Conservation (phyloP, 2,113 vertebrate species). For the Erythrocercus mccallii region DNA sequence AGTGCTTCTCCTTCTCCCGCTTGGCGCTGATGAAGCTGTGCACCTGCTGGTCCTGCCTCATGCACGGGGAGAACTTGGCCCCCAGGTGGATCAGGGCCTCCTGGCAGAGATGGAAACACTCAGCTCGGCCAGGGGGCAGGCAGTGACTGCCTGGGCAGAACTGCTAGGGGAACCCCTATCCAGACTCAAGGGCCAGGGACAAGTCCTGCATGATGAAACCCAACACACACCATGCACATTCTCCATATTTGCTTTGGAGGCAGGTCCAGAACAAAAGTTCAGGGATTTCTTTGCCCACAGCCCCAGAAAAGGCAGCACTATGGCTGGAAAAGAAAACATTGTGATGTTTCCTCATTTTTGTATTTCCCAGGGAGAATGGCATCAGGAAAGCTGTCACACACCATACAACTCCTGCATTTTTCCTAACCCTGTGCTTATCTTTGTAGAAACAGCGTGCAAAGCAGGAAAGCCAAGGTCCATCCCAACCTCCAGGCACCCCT, state of each 20-base stretch:
- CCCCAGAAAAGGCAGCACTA: not conserved
- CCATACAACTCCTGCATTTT: not conserved
- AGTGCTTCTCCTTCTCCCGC: constrained; percentile 86
- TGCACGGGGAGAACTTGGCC: constrained; percentile 97
- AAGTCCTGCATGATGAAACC: not conserved
- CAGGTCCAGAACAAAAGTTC: not conserved
- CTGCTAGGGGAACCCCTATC: fast-evolving
- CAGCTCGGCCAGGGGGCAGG: not conserved
- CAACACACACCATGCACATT: not conserved
- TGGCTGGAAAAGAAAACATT: not conserved
- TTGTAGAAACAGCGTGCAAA: not conserved
- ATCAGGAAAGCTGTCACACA: not conserved
- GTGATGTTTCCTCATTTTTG: not conserved
- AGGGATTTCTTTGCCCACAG: not conserved
- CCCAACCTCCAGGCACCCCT: not conserved
- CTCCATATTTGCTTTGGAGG: not conserved
- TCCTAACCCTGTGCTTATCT: not conserved
- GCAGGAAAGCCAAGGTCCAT: not conserved
- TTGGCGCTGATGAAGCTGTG: constrained; percentile 87
- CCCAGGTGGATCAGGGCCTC: constrained; percentile 96
- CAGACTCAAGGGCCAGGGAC: not conserved
- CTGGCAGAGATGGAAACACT: constrained; percentile 56
- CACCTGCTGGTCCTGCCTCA: constrained; percentile 94
- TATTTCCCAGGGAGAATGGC: not conserved
- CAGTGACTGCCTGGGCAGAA: not conserved